Evolutionary conservation across 2,797 vertebrate species (phyloP).

Genomic region (Macropodus opercularis): DNA sequence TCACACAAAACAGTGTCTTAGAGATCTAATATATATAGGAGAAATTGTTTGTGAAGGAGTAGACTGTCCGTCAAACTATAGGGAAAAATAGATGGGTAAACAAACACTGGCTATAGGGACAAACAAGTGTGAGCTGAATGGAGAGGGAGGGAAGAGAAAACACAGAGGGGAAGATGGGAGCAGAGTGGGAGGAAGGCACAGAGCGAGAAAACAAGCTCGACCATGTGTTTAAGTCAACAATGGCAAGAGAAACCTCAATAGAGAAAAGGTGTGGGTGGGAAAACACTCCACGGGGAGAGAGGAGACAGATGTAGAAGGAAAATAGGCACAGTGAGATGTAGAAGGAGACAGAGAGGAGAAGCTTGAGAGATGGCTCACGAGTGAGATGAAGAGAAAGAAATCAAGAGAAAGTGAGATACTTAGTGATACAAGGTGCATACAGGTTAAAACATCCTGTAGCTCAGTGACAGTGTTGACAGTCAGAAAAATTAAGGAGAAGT

Average conservation of each 20-base stretch:
- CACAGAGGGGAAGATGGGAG: conserved; percentile 50
- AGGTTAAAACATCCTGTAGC: conserved; percentile 21
- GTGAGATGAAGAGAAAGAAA: conserved; percentile 33
- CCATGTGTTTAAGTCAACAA: conserved; percentile 79
- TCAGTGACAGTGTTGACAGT: conserved; percentile 47
- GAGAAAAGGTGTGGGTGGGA: conserved; percentile 75
- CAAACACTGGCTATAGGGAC: conserved; percentile 67
- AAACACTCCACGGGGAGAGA: conserved; percentile 67
- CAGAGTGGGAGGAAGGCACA: conserved; percentile 68
- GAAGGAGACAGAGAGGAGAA: conserved; percentile 38
- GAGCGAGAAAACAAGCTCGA: conserved; percentile 74
- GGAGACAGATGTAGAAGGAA: conserved; percentile 63
- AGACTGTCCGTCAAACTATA: conserved; percentile 59
- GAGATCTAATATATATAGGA: conserved; percentile 64
- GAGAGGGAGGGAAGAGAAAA: conserved; percentile 8
- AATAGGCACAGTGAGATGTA: conserved; percentile 42
- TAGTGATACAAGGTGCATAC: conserved; percentile 22
- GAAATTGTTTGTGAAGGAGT: conserved; percentile 68
- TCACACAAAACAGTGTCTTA: conserved; percentile 45
- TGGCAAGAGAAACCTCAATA: conserved; percentile 71
- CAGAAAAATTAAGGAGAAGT: conserved; percentile 37
- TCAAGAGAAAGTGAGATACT: conserved; percentile 32
- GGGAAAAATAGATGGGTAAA: conserved; percentile 72
- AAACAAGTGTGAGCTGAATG: conserved; percentile 46
- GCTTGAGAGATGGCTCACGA: conserved; percentile 15